These are phyloP conservation scores for Ctenodactylus gundi DNA, from an alignment of 2,113 vertebrate species.

Conservation along the genomic window DNA sequence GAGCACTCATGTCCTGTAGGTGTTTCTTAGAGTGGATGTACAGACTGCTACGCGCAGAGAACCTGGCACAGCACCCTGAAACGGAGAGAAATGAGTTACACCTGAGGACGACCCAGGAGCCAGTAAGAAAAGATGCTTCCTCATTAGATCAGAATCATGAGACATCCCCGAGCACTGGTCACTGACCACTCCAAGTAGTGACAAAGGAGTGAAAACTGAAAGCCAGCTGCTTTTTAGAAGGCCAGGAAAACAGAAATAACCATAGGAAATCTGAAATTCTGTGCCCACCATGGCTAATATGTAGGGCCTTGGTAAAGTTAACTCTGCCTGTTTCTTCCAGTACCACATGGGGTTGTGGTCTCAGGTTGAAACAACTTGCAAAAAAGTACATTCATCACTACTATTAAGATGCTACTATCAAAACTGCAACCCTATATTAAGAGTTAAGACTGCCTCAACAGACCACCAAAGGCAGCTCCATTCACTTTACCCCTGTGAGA, in stretches of 20 bases:
- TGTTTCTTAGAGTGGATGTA: conserved; percentile 99
- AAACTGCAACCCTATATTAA: not conserved
- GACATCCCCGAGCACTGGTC: too few species aligned
- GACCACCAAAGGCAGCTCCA: not conserved
- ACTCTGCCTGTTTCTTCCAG: not conserved
- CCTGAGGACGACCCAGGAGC: not conserved
- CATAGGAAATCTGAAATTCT: not conserved
- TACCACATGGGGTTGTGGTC: not conserved
- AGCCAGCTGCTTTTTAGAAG: not conserved
- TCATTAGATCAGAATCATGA: not conserved
- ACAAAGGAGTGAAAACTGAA: not conserved
- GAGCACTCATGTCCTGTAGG: conserved; percentile 89
- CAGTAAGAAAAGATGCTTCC: not conserved
- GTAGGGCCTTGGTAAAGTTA: not conserved
- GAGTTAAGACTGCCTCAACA: not conserved
- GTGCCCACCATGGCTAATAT: fast-evolving
- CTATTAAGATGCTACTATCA: not conserved
- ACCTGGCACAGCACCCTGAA: conserved; percentile 95
- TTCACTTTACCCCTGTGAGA: not conserved
- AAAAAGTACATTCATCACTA: not conserved
- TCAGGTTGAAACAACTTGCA: not conserved
- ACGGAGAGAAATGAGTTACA: not conserved
- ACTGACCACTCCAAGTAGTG: too few species aligned
- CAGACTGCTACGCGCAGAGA: conserved; percentile 97
- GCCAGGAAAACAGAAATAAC: not conserved